Conservation (phyloP, 2,113 vertebrate species). For the Xenopus laevis region DNA sequence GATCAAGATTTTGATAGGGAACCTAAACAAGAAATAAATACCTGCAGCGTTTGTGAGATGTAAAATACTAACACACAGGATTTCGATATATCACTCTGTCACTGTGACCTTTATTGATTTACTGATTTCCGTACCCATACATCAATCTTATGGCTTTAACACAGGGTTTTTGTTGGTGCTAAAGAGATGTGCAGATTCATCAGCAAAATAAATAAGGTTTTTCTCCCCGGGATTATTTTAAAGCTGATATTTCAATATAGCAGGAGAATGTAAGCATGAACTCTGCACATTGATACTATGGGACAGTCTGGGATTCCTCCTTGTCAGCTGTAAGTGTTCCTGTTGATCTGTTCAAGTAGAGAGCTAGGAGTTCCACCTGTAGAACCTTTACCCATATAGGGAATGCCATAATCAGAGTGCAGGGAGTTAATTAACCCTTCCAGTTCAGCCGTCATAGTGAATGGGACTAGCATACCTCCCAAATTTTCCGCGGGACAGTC, state of each 20-base stretch:
- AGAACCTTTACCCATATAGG: no score
- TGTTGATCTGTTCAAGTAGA: no score
- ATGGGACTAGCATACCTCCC: no score
- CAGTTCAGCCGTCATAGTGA: no score
- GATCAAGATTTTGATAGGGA: constrained; percentile 55
- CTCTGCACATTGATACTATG: no score
- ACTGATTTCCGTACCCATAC: constrained; percentile 54
- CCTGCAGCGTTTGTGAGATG: constrained; percentile 58
- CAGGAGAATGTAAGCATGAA: no score
- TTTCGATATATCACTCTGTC: constrained; percentile 67
- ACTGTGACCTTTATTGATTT: constrained; percentile 67
- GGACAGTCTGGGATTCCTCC: no score
- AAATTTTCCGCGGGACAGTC: no score
- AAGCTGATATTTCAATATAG: constrained; percentile 48
- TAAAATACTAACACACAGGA: constrained; percentile 53
- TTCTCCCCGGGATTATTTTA: constrained; percentile 42
- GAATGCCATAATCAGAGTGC: no score
- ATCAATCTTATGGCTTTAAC: constrained; percentile 56
- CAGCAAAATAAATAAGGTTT: constrained; percentile 54
- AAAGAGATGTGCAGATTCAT: constrained; percentile 52
- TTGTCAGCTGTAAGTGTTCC: no score
- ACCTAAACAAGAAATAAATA: constrained; percentile 55
- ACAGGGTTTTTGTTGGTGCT: constrained; percentile 48
- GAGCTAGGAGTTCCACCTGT: no score
- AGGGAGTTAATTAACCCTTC: no score